Evolutionary conservation across 2,113 vertebrate species (phyloP), one percentile per base, ranked within the genome.

Genomic region (Tachycineta bicolor): DNA sequence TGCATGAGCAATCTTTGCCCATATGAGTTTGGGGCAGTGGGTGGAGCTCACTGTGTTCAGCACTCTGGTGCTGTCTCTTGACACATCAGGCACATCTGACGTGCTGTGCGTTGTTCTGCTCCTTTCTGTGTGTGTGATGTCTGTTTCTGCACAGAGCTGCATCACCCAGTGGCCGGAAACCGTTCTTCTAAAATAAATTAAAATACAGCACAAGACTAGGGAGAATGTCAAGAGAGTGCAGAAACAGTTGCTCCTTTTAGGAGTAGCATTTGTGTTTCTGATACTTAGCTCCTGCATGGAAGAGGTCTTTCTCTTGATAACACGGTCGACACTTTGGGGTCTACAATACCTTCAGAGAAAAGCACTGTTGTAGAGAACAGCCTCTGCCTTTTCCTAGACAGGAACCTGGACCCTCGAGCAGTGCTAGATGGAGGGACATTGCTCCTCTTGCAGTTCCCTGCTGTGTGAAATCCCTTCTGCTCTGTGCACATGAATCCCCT

Each of bases 401-500:
- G 49, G 19, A 21, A 60, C 14, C 39, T 3, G 4, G 52, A 58
- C 9, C 17, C 12, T 41, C 0, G 2, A 53, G 31, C 4, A 3
- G 16, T 47, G 43, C 53, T 19, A 26, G 37, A 31, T 26, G 29
- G 25, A 50, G 41, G 19, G 15, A 11, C 1, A 0, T 43, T 49
- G 43, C 34, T 95, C 11, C 23, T 84, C 46, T 64, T 81, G 63
- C 13, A 29, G 12, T 71, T 64, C 22, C 11, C 39, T 39, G 33
- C 46, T 62, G 24, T 53, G 62, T 91, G 63, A 89, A 87, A 67
- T 55, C 39, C 33, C 31, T 73, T 59, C 46, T 5, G 9, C 64
- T 56, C 26, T 15, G 20, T 37, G 34, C 20, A 5, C 15, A 6
- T 1, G 3, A 56, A 69, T 53, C 15, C 12, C 4, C 0, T 9